phyloP scores from a whole-genome alignment of 2,888 invertebrate species.

The Troilus luridus region DNA sequence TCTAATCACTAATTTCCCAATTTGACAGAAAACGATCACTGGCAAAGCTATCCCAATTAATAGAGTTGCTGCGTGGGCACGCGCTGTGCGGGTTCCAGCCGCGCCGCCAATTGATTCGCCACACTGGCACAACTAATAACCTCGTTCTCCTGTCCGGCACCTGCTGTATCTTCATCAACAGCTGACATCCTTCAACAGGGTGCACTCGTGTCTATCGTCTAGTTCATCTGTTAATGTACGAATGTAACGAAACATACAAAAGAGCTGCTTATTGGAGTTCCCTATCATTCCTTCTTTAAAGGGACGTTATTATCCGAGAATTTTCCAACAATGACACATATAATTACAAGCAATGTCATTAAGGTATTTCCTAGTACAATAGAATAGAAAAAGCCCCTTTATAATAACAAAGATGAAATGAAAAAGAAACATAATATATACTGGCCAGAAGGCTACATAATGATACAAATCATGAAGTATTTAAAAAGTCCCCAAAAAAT shows the following conservation, averaged over 20 bases:
- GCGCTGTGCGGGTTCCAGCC: slow-evolving; percentile 29
- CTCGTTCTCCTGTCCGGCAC: slow-evolving; percentile 17
- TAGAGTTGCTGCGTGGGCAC: slow-evolving; percentile 47
- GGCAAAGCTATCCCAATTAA: neutral
- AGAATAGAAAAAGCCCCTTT: no score
- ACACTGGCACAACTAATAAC: slow-evolving; percentile 33
- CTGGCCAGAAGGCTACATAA: no score
- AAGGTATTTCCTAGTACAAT: no score
- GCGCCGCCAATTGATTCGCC: slow-evolving; percentile 29
- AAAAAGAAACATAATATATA: no score
- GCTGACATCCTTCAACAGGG: neutral
- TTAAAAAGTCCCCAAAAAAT: no score
- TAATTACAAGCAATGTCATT: no score
- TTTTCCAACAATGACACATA: no score
- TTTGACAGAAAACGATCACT: slow-evolving; percentile 39
- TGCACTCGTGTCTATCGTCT: neutral
- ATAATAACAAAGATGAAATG: no score
- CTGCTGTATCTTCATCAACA: slow-evolving; percentile 49
- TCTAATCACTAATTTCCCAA: slow-evolving; percentile 36
- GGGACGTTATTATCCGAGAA: no score
- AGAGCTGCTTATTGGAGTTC: no score
- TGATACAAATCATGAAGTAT: no score
- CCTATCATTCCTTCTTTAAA: no score
- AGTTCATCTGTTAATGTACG: neutral
- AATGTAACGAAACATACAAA: neutral